A percentile compares a stretch with the other conserved stretches of the same genome.
phyloP scores from a whole-genome alignment of 1,140 invertebrate genomes.

The Helicoverpa armigera region DNA sequence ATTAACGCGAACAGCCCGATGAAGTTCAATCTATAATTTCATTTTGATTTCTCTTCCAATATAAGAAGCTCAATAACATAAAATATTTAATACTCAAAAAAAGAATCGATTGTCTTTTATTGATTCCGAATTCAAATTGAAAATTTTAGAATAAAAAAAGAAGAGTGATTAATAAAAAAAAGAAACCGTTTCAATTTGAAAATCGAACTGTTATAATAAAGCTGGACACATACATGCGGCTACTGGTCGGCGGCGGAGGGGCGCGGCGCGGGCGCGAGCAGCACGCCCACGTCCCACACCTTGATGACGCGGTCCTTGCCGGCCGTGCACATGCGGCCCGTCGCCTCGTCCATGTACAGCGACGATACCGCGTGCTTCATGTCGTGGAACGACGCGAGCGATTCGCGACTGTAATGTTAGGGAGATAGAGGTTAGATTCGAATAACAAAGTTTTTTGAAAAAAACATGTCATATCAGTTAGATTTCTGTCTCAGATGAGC shows the following conservation, averaged over 20 bases:
- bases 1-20: conserved; percentile 46
- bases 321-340: conserved; percentile 95
- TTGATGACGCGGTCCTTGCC: conserved; percentile 98
- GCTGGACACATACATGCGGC: conserved; percentile 5
- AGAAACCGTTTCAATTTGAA: background rate
- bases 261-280: conserved; percentile 84
- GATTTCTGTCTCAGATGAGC: too few species aligned
- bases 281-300: conserved; percentile 90
- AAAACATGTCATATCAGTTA: too few species aligned
- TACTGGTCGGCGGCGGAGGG: conserved; percentile 61
- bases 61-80: conserved; percentile 24
- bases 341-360: conserved; percentile 96
- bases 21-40: background rate
- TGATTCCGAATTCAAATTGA: background rate
- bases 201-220: background rate
- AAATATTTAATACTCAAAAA: background rate
- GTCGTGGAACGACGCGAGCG: conserved; percentile 98
- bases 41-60: conserved; percentile 3
- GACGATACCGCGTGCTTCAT: conserved; percentile 96
- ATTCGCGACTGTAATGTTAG: conserved; percentile 90
- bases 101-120: background rate
- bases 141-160: too few species aligned
- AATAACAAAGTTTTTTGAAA: background rate
- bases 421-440: background rate
- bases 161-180: too few species aligned